Base-by-base conservation (phyloP, 2,888 invertebrate species). In the Stratiomys singularior region DNA sequence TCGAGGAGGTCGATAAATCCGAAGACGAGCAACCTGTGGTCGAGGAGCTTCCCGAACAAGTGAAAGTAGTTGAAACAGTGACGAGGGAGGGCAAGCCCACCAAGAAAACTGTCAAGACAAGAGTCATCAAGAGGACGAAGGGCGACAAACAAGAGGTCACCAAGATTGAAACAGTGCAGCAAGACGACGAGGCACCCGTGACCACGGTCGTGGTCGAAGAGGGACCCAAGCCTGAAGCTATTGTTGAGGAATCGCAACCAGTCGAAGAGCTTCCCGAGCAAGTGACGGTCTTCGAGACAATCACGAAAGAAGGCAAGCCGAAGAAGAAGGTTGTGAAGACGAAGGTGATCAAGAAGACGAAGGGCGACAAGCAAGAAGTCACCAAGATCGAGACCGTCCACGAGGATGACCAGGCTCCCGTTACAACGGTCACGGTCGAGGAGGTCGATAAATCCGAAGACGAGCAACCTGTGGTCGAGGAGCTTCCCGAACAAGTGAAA, bases 301-400 rank as follows among this genome's bases (percentile, higher is more conserved):
- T 74, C 60, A 80, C 82, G 0, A 78, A 82, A 80, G 80, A 82
- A 27, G 82, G 82, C 77, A 81, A 80, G 79, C 44, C 81, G 58
- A 80, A 84, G 81, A 82, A 85, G 82, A 83, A 84, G 81, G 81
- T 83, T 5, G 82, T 83, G 15, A 88, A 86, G 76, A 88, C 86
- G 67, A 84, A 88, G 28, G 83, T 85, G 0, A 85, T 88, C 44
- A 88, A 85, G 78, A 88, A 88, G 81, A 86, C 85, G 0, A 87
- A 81, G 80, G 88, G 85, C 72, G 82, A 84, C 58, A 86, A 85
- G 81, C 84, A 87, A 60, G 88, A 89, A 82, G 82, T 88, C 15
- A 89, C 88, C 0, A 86, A 88, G 85, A 88, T 89, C 67, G 83
- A 86, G 69, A 88, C 88, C 18, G 83, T 88, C 56, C 85, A 86